Conservation (phyloP, 1,140 invertebrate genomes). For the Diorhabda elongata region DNA sequence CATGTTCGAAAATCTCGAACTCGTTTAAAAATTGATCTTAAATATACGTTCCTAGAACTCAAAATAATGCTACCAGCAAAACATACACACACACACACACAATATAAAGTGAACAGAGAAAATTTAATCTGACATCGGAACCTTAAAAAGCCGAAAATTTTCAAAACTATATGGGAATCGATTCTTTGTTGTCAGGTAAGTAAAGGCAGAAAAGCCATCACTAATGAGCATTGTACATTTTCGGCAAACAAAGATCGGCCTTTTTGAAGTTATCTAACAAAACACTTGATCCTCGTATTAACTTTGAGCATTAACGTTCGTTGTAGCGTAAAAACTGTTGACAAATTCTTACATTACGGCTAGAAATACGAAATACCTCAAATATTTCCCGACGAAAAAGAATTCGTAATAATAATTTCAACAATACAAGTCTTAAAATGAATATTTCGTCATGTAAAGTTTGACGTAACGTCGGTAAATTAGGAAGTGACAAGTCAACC, state of each 20-base stretch:
- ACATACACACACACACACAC: background rate
- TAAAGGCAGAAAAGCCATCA: slow-evolving; percentile 35
- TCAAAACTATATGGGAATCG: background rate
- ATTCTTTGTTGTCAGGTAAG: slow-evolving; percentile 31
- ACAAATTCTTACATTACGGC: slow-evolving; percentile 20
- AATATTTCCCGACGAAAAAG: too few species aligned
- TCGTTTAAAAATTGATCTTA: background rate
- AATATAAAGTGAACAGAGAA: background rate
- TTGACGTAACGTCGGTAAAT: too few species aligned
- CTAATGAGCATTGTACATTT: slow-evolving; percentile 34
- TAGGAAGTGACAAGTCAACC: too few species aligned
- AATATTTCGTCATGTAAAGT: too few species aligned
- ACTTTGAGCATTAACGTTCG: slow-evolving; percentile 20
- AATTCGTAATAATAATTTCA: too few species aligned
- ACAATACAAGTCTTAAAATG: too few species aligned
- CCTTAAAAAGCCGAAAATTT: slow-evolving; percentile 17
- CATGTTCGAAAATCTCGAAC: background rate
- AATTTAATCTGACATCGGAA: slow-evolving; percentile 18
- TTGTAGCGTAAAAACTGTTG: slow-evolving; percentile 12
- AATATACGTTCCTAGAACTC: slow-evolving; percentile 2
- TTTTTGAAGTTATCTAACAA: slow-evolving; percentile 28
- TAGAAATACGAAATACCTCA: too few species aligned
- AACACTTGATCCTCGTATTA: slow-evolving; percentile 23
- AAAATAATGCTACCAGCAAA: slow-evolving; percentile 2
- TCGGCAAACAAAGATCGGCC: slow-evolving; percentile 31